Conservation (phyloP, 2,797 vertebrate species). For the Pseudochirops corinnae region DNA sequence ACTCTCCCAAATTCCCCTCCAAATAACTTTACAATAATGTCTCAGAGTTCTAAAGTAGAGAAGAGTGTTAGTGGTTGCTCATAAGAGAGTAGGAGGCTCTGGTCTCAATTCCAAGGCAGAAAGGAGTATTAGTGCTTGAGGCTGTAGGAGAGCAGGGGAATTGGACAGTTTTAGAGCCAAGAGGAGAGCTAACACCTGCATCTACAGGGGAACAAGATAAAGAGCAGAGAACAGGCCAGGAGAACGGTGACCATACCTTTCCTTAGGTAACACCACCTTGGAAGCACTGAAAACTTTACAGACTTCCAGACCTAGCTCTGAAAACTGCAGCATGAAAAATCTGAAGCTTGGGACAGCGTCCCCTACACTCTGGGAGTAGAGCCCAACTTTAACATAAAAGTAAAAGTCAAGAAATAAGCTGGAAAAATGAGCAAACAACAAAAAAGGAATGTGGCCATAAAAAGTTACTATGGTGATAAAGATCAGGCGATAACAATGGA, state of each 20-base stretch:
- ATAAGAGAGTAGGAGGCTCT: not conserved
- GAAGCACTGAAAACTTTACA: not conserved
- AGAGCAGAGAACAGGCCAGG: not conserved
- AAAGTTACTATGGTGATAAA: not conserved
- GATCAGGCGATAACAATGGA: not conserved
- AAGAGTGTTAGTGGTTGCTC: not conserved
- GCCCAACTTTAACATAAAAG: not conserved
- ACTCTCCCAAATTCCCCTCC: not conserved
- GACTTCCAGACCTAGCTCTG: not conserved
- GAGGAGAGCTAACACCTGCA: not conserved
- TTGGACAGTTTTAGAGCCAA: not conserved
- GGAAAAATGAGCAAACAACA: not conserved
- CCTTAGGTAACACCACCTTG: not conserved
- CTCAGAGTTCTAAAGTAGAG: not conserved
- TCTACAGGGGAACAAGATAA: not conserved
- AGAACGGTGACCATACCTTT: not conserved
- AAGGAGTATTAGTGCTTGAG: not conserved
- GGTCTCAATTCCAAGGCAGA: not conserved
- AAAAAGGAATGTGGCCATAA: not conserved
- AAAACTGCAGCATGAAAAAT: not conserved
- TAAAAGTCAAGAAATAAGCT: not conserved
- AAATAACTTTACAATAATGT: not conserved
- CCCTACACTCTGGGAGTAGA: not conserved
- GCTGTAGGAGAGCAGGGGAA: not conserved
- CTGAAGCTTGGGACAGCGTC: not conserved